Conservation (phyloP, 2,113 vertebrate species). For the Trematomus loennbergii region DNA sequence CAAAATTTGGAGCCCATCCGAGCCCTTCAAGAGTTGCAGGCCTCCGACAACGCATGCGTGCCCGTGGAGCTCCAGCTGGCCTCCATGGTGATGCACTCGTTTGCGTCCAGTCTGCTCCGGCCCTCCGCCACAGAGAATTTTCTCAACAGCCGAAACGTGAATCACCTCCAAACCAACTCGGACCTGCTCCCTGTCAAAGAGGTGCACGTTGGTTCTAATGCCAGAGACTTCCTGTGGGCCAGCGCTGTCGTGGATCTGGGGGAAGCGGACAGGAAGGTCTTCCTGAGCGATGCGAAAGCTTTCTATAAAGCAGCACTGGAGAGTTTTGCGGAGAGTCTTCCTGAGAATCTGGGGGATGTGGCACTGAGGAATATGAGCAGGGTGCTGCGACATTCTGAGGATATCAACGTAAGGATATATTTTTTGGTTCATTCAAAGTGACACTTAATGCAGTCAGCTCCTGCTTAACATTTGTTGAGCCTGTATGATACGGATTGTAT, state of each 20-base stretch:
- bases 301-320: conserved; percentile 73
- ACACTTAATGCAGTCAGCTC: too few relatives aligned
- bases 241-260: conserved; percentile 27
- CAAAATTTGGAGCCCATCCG: conserved; percentile 75
- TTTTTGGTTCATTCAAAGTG: neutral
- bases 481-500: too few relatives aligned
- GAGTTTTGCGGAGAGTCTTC: conserved; percentile 62
- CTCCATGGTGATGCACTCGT: conserved; percentile 53
- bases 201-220: conserved; percentile 51
- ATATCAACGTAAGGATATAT: conserved; percentile 44
- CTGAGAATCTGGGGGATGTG: conserved; percentile 39
- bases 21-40: conserved; percentile 63
- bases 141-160: conserved; percentile 18
- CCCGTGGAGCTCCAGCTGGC: conserved; percentile 55
- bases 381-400: conserved; percentile 58
- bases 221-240: conserved; percentile 51
- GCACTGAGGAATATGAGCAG: conserved; percentile 56
- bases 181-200: conserved; percentile 43
- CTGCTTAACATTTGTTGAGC: neutral
- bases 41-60: neutral
- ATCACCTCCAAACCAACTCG: neutral
- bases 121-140: conserved; percentile 19
- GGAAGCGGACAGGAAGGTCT: conserved; percentile 1
- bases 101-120: conserved; percentile 48
- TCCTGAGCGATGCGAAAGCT: conserved; percentile 32